Evolutionary conservation across 1,140 invertebrate species (phyloP).

Genomic region (Drosophila erecta): DNA sequence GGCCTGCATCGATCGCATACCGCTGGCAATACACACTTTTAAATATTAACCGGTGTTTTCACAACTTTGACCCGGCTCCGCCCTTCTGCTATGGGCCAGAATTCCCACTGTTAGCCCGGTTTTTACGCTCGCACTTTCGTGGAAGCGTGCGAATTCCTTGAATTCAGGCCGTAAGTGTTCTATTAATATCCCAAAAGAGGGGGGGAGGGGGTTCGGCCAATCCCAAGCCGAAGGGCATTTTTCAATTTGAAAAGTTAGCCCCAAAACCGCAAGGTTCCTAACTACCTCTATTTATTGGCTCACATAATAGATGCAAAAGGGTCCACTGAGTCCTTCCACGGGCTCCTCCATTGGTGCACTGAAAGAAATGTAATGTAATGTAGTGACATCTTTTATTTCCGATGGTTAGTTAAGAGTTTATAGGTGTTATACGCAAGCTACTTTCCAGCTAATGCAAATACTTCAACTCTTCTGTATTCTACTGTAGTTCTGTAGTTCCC

Average conservation of each 20-base stretch:
- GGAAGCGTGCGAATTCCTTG: slow-evolving; percentile 54
- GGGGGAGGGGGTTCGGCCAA: too few relatives aligned
- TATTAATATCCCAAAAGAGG: slow-evolving; percentile 18
- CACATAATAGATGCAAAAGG: slow-evolving; percentile 66
- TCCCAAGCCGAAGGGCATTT: slow-evolving; percentile 64
- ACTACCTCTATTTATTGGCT: slow-evolving; percentile 82
- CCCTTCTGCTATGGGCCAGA: background rate
- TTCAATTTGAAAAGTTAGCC: slow-evolving; percentile 81
- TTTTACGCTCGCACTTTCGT: slow-evolving; percentile 44
- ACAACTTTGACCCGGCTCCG: slow-evolving; percentile 21
- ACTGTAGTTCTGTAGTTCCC: too few relatives aligned
- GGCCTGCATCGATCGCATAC: too few relatives aligned
- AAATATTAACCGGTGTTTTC: slow-evolving; percentile 9
- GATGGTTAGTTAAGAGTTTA: too few relatives aligned
- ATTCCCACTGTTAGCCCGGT: slow-evolving; percentile 15
- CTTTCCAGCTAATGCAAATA: too few relatives aligned
- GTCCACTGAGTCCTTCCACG: background rate
- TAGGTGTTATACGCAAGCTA: too few relatives aligned
- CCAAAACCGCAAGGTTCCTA: slow-evolving; percentile 76
- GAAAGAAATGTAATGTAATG: background rate
- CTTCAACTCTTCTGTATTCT: too few relatives aligned
- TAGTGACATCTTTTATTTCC: too few relatives aligned
- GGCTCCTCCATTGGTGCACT: background rate
- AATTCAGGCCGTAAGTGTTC: slow-evolving; percentile 26
- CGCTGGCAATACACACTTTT: too few relatives aligned